A percentile compares a stretch with the other conserved stretches of the same genome.
phyloP scores from a whole-genome alignment of 2,113 vertebrate species.

The Anas platyrhynchos region DNA sequence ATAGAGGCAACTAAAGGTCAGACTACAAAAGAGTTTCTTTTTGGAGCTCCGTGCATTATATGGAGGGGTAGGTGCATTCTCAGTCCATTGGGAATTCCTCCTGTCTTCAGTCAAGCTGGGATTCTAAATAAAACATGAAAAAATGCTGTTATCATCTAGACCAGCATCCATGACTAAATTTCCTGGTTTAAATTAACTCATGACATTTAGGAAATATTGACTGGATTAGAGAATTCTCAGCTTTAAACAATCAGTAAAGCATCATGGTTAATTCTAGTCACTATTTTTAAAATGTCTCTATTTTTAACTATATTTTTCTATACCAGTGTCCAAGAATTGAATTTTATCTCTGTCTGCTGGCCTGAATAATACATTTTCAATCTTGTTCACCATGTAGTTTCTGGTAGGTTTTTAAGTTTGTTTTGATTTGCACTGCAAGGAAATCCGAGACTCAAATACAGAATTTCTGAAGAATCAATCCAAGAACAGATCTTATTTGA shows the following conservation, averaged over 20 bases:
- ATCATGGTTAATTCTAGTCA: background rate
- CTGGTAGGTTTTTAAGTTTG: constrained; percentile 50
- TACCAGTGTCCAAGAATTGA: background rate
- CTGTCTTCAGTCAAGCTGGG: background rate
- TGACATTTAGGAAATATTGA: background rate
- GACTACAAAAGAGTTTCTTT: background rate
- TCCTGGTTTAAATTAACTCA: background rate
- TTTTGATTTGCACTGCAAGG: constrained; percentile 42
- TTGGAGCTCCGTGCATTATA: accelerated
- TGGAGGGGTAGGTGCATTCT: background rate
- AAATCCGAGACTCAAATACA: background rate
- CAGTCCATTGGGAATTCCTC: background rate
- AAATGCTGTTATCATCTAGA: accelerated
- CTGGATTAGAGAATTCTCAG: background rate
- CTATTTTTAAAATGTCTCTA: background rate
- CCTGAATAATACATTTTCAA: constrained; percentile 18
- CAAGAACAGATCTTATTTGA: constrained; percentile 28
- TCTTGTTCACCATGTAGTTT: constrained; percentile 5
- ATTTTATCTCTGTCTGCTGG: background rate
- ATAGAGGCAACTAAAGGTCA: background rate
- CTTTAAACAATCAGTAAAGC: background rate
- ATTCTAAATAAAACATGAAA: background rate
- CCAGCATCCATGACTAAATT: background rate
- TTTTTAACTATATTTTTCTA: background rate
- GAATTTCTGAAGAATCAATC: constrained; percentile 44